phyloP scores from a whole-genome alignment of 1,140 invertebrate species.

The Drosophila simulans region DNA sequence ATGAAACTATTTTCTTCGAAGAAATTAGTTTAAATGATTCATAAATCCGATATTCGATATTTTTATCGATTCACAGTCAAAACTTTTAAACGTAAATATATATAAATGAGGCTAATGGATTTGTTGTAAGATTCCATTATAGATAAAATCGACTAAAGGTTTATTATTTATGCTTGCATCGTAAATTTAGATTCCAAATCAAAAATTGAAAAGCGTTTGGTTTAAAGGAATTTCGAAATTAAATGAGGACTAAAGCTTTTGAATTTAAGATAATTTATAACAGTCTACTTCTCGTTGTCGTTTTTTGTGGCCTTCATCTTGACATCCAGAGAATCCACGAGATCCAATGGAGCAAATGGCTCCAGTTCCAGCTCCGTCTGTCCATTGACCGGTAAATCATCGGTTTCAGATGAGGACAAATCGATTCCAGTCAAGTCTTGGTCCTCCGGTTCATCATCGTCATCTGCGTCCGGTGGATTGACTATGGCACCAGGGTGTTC shows the following conservation, averaged over 20 bases:
- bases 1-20: conserved; percentile 1
- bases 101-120: too few species aligned
- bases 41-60: not conserved
- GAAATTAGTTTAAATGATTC: not conserved
- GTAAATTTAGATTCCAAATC: conserved; percentile 5
- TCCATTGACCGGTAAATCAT: too few species aligned
- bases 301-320: conserved; percentile 40
- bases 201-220: not conserved
- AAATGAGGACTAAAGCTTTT: not conserved
- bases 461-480: too few species aligned
- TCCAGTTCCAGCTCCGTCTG: too few species aligned
- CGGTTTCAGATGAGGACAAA: not conserved
- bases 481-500: too few species aligned
- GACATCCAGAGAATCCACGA: not conserved
- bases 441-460: too few species aligned
- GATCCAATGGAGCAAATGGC: too few species aligned
- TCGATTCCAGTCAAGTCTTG: too few species aligned
- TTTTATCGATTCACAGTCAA: not conserved
- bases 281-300: conserved; percentile 28
- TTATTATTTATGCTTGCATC: not conserved
- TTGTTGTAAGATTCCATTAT: too few species aligned
- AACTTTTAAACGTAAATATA: too few species aligned
- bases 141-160: too few species aligned
- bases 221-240: not conserved
- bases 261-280: not conserved